Base-by-base conservation (phyloP, 2,888 invertebrate species). In the Theretra japonica region DNA sequence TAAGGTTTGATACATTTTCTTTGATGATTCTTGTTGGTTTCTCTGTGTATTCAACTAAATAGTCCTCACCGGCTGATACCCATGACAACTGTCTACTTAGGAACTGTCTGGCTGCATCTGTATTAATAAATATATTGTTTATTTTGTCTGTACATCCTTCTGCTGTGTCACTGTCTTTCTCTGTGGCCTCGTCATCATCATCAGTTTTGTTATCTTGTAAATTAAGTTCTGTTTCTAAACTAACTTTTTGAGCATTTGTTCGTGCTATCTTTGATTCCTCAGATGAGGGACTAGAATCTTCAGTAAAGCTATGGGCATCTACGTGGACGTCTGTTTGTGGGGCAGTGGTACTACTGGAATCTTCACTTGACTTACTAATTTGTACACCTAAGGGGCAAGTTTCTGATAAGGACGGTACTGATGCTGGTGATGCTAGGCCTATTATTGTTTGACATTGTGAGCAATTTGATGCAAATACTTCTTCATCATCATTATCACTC, bases 91-190 rank as follows among this genome's bases (percentile, higher is more conserved):
- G 97, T 79, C 96, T 95, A 23, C 96, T 96, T 70, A 97, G 88
- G 89, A 97, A 97, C 80, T 97, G 97, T 80, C 96, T 95, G 4
- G 97, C 97, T 65, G 97, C 96, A 90, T 96, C 96, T 41, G 97
- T 96, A 84, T 97, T 97, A n/a, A 97, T 96, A 84, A 97, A 96
- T 81, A 96, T 96, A 80, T 96, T 96, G 81, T 96, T 96, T 73
- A 94, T 90, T 81, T 95, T 95, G 70, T 93, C 92, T 76, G 87
- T 83, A 77, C 83, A 87, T 53, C 80, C 86, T 75, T 86, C 84
- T 68, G 85, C 83, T 59, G 82, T 83, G 57, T 88, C 89, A 76
- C 85, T 86, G 70, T 84, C 85, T 76, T 86, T 84, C 73, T 87
- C 87, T 74, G 83, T 84, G 59, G 83, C 84, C 71, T 86, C 84